Percentiles rank a stretch among this genome's conserved stretches.
Evolutionary conservation across 2,888 invertebrate species (phyloP).

Genomic region (Patella ulyssiponensis): DNA sequence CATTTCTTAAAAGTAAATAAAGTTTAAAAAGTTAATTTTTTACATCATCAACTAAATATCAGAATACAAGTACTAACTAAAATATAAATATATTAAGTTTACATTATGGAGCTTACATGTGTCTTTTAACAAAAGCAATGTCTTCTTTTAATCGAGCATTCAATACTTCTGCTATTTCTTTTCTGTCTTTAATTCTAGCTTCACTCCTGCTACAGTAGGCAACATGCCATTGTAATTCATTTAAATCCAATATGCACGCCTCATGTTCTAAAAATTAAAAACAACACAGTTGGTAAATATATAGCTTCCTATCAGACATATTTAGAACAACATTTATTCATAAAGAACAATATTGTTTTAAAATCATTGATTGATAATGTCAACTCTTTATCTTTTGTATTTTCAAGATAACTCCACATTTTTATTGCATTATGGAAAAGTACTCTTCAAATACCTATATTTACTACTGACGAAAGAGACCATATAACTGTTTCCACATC

Average conservation of each 20-base stretch:
- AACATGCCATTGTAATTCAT: slow-evolving; percentile 70
- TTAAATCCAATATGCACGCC: slow-evolving; percentile 67
- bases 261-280: slow-evolving; percentile 65
- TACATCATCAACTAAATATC: too few species aligned
- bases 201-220: slow-evolving; percentile 60
- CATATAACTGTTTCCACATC: too few species aligned
- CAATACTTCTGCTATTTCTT: slow-evolving; percentile 60
- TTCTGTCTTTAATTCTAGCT: slow-evolving; percentile 56
- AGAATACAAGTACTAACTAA: too few species aligned
- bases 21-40: neutral
- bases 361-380: neutral
- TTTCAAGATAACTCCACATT: too few species aligned
- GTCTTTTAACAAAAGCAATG: slow-evolving; percentile 67
- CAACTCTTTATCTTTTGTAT: too few species aligned
- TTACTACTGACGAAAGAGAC: too few species aligned
- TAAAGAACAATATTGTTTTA: neutral
- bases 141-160: slow-evolving; percentile 67
- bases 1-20: too few species aligned
- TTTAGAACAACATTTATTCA: neutral
- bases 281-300: neutral
- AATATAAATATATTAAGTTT: too few species aligned
- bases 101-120: slow-evolving; percentile 54
- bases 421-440: too few species aligned
- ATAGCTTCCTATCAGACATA: neutral
- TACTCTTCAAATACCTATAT: too few species aligned